Evolutionary conservation across 35 echinoderm and acorn worm genomes (phyloP), one percentile per base, ranked within the genome.

Genomic region (Heliocidaris erythrogramma): DNA sequence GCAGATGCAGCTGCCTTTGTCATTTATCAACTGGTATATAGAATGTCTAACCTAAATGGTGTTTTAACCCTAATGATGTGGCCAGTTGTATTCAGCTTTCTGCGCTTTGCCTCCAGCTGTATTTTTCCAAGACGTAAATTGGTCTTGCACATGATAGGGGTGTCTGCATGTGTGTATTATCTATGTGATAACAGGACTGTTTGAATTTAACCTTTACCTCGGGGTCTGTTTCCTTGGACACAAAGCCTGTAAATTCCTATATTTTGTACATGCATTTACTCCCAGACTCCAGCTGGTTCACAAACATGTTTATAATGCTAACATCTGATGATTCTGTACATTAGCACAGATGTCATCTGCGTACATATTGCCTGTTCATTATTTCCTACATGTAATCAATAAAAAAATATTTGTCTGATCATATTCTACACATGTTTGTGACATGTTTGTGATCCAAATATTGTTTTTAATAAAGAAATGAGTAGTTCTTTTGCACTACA

Each of bases 51-150:
- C 65, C 65, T 78, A 78, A n/a, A 78, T 78, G 65, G 65, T 78
- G 65, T 78, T 78, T 78, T 78, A 78, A 78, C 65, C 65, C 65
- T 78, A 78, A 78, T 78, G 65, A 78, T 78, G 65, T 78, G 65
- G 65, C 65, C 65, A 78, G 65, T 78, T 78, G 65, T 78, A 78
- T 78, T 78, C n/a, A 24, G 65, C 27, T 78, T 78, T 21, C 65
- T 78, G 21, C 65, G 5, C 27, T 24, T 78, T 21, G 65, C 65
- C 65, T n/a, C 65, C 65, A 78, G 65, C 65, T 78, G 52, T 56
- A 78, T 78, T 78, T 78, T 78, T 17, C 65, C 18, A n/a, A 78
- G 65, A 5, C 65, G n/a, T 18, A 24, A 78, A n/a, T 9, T 78
- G 65, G 6, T 5, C 8, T 78, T 21, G 7, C 18, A 78, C 65